Percentiles rank a stretch among this genome's conserved stretches.
Evolutionary conservation across 2,113 vertebrate genomes (phyloP).

Genomic region (Halichoeres trimaculatus): DNA sequence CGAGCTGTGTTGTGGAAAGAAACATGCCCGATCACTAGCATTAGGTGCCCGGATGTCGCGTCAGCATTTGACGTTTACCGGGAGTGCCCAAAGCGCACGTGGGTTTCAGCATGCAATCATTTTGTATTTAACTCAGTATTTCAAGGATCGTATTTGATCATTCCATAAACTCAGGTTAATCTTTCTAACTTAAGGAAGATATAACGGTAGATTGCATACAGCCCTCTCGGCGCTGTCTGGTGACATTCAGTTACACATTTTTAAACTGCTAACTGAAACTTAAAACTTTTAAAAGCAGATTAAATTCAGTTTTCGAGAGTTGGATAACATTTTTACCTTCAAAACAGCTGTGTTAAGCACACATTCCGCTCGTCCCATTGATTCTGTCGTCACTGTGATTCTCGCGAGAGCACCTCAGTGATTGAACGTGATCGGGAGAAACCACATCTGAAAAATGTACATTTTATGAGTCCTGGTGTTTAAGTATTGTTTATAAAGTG

Average conservation of each 20-base stretch:
- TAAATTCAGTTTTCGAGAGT: rapidly evolving
- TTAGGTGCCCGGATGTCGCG: slow-evolving; percentile 53
- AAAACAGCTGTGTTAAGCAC: background rate
- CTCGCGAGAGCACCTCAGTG: slow-evolving; percentile 58
- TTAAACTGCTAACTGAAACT: background rate
- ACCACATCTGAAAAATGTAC: slow-evolving; percentile 38
- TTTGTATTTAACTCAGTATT: background rate
- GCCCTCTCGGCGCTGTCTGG: too few species aligned
- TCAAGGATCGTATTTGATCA: background rate
- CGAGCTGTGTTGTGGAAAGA: background rate
- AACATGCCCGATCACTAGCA: slow-evolving; percentile 1
- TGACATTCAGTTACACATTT: too few species aligned
- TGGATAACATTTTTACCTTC: slow-evolving; percentile 38
- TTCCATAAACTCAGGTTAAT: too few species aligned
- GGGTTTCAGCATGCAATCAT: background rate
- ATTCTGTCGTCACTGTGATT: background rate
- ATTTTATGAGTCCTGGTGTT: background rate
- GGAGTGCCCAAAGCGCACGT: slow-evolving; percentile 9
- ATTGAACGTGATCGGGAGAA: slow-evolving; percentile 52
- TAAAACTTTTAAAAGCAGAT: rapidly evolving
- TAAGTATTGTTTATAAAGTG: background rate
- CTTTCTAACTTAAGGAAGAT: too few species aligned
- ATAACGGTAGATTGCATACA: too few species aligned
- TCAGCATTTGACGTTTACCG: slow-evolving; percentile 19
- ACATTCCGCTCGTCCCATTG: too few species aligned